Conservation (phyloP, 2,888 invertebrate species). For the Drosophila quasianomalipes region DNA sequence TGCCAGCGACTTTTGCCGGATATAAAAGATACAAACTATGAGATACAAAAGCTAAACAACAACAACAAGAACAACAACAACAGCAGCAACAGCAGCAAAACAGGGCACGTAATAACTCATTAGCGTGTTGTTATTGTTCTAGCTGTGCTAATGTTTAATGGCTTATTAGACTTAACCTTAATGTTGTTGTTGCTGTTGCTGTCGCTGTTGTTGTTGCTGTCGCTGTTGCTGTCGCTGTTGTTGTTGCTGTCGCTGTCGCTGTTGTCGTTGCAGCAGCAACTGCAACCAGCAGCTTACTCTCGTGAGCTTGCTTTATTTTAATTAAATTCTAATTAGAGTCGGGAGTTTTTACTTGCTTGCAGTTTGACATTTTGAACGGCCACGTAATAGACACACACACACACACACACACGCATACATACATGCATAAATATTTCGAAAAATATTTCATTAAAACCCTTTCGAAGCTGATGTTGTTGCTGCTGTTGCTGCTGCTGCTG, state of each 20-base stretch:
- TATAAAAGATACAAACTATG: slow-evolving; percentile 41
- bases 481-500: slow-evolving; percentile 20
- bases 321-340: slow-evolving; percentile 84
- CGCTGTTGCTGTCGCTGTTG: neutral
- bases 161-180: slow-evolving; percentile 78
- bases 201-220: neutral
- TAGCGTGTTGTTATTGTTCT: slow-evolving; percentile 58
- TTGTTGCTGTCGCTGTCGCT: neutral
- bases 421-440: slow-evolving; percentile 73
- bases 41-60: slow-evolving; percentile 11
- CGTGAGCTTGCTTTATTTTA: slow-evolving; percentile 72
- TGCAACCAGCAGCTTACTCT: slow-evolving; percentile 26
- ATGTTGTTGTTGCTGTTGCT: slow-evolving; percentile 5
- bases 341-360: slow-evolving; percentile 61
- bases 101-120: slow-evolving; percentile 79
- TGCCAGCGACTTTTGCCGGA: slow-evolving; percentile 41
- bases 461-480: slow-evolving; percentile 15
- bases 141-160: slow-evolving; percentile 69
- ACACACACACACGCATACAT: slow-evolving; percentile 34
- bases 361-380: slow-evolving; percentile 78
- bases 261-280: slow-evolving; percentile 19
- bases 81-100: neutral
- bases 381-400: slow-evolving; percentile 73
- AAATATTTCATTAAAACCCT: slow-evolving; percentile 73
- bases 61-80: neutral